phyloP scores from a whole-genome alignment of 2,888 invertebrate genomes.

The Erebia aethiops region DNA sequence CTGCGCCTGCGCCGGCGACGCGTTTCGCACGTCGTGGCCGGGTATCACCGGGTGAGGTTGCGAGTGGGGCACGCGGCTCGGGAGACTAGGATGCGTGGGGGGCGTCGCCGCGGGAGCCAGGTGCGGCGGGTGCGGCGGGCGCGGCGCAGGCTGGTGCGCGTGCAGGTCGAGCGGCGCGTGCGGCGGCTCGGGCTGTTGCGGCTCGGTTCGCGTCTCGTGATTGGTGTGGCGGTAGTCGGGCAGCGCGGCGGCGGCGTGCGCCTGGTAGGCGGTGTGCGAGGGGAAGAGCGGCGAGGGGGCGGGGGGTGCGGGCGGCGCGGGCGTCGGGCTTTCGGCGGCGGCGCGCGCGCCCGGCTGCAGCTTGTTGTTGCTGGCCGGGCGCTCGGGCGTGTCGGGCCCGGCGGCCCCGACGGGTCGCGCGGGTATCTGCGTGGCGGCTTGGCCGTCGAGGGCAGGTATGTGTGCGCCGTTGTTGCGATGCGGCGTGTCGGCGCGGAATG shows the following conservation, averaged over 20 bases:
- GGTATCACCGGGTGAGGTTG: slow-evolving; percentile 66
- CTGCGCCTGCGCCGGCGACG: slow-evolving; percentile 48
- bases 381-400: slow-evolving; percentile 72
- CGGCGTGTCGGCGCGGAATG: slow-evolving; percentile 81
- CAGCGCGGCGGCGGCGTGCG: slow-evolving; percentile 74
- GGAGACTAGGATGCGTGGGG: slow-evolving; percentile 60
- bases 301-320: slow-evolving; percentile 73
- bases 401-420: slow-evolving; percentile 72
- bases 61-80: slow-evolving; percentile 60
- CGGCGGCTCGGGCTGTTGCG: slow-evolving; percentile 56
- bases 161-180: slow-evolving; percentile 70
- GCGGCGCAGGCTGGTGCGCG: slow-evolving; percentile 62
- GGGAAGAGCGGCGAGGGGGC: slow-evolving; percentile 74
- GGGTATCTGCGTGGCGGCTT: slow-evolving; percentile 74
- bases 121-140: slow-evolving; percentile 50
- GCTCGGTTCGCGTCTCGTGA: slow-evolving; percentile 82
- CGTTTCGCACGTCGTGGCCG: slow-evolving; percentile 64
- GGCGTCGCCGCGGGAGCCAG: slow-evolving; percentile 46
- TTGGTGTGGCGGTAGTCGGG: slow-evolving; percentile 78
- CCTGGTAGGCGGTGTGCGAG: slow-evolving; percentile 77
- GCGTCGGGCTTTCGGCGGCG: slow-evolving; percentile 75
- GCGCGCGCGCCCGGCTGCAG: slow-evolving; percentile 75
- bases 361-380: slow-evolving; percentile 74
- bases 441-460: slow-evolving; percentile 73
- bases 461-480: slow-evolving; percentile 71